Evolutionary conservation across 2,888 invertebrate species (phyloP).

Genomic region (Timandra comae): DNA sequence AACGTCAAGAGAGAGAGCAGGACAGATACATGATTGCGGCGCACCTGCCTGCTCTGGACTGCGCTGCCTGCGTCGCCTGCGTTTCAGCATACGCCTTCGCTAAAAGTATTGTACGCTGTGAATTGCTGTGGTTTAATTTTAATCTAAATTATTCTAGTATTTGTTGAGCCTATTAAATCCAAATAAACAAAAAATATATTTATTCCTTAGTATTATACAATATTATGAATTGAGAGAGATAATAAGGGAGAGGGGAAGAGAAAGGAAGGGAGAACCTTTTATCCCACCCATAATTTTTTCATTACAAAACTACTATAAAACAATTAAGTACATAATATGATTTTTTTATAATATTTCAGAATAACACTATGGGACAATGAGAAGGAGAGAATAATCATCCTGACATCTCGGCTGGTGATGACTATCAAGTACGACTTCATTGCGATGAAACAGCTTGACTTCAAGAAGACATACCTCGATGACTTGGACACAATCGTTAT

Average conservation of each 20-base stretch:
- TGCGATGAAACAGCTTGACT: conserved; percentile 83
- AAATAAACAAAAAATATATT: too few relatives aligned
- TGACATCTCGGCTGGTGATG: conserved; percentile 84
- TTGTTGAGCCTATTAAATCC: too few relatives aligned
- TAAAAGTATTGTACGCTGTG: too few relatives aligned
- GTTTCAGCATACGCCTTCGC: too few relatives aligned
- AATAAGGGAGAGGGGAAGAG: too few relatives aligned
- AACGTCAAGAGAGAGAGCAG: too few relatives aligned
- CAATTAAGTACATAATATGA: background rate
- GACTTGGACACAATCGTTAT: conserved; percentile 83
- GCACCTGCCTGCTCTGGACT: too few relatives aligned
- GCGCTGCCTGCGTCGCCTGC: too few relatives aligned
- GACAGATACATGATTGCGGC: too few relatives aligned
- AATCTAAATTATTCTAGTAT: too few relatives aligned
- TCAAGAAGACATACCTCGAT: conserved; percentile 80
- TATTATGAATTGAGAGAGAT: background rate
- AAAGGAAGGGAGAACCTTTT: background rate
- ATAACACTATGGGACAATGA: conserved; percentile 93
- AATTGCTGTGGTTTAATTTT: too few relatives aligned
- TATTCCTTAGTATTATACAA: background rate
- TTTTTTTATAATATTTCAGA: conserved; percentile 63
- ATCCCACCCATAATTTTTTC: background rate
- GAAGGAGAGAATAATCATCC: conserved; percentile 85
- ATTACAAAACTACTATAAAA: background rate
- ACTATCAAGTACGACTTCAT: conserved; percentile 92